Percentiles rank a stretch among this genome's conserved stretches.
Evolutionary conservation across 1,140 invertebrate genomes (phyloP).

Genomic region (Physella acuta): DNA sequence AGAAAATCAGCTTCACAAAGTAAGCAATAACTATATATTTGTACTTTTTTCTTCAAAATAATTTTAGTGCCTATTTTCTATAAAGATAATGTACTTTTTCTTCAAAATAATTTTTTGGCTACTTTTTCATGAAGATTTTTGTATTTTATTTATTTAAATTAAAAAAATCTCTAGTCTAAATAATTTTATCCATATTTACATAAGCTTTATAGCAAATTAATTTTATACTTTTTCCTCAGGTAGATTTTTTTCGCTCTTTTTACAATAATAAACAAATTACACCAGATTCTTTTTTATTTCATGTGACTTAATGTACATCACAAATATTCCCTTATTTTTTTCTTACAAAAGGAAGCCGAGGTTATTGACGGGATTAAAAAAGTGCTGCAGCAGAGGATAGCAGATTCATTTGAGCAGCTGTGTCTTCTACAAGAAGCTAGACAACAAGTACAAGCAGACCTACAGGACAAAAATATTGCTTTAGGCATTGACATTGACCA

Average conservation of each 20-base stretch:
- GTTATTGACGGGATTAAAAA: conserved; percentile 76
- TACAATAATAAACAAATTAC: no score
- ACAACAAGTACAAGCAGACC: conserved; percentile 73
- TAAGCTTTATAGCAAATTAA: no score
- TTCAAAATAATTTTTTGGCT: no score
- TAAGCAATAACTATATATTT: conserved; percentile 44
- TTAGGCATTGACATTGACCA: conserved; percentile 78
- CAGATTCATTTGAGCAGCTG: conserved; percentile 81
- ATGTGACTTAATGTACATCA: no score
- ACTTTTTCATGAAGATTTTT: no score
- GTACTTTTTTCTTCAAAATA: neutral
- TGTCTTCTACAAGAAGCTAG: conserved; percentile 78
- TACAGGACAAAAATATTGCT: conserved; percentile 78
- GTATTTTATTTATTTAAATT: neutral
- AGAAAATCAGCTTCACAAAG: conserved; percentile 79
- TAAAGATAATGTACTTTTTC: no score
- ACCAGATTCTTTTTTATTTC: no score
- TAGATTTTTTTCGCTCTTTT: no score
- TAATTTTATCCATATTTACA: no score
- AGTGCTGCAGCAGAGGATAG: conserved; percentile 71
- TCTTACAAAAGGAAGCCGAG: conserved; percentile 73
- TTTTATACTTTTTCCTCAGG: no score
- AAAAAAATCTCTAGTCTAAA: no score
- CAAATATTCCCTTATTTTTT: no score
- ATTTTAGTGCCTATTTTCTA: neutral